Percentiles rank a stretch among this genome's conserved stretches.
These are phyloP conservation scores for Chymomyza caudatula DNA, from an alignment of 2,888 invertebrate species.

Conservation along the genomic window DNA sequence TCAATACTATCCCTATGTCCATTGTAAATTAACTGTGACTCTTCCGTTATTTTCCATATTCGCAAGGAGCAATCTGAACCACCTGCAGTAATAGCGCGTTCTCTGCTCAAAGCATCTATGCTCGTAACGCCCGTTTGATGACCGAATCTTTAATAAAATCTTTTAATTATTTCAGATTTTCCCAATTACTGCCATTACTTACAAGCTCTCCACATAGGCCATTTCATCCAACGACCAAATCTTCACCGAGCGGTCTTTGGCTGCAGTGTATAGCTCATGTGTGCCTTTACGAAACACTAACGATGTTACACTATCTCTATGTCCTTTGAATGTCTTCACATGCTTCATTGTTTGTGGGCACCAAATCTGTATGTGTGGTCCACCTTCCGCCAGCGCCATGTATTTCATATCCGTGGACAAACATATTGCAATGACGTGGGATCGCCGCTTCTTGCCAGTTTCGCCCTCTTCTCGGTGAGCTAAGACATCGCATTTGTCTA, in stretches of 20 bases:
- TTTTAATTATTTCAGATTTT: not conserved
- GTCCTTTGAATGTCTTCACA: constrained; percentile 89
- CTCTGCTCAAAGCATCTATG: constrained; percentile 91
- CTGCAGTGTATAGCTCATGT: constrained; percentile 90
- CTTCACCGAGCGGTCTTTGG: constrained; percentile 89
- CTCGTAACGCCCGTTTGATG: constrained; percentile 92
- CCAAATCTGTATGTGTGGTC: constrained; percentile 89
- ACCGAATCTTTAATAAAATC: constrained; percentile 81
- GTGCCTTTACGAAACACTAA: constrained; percentile 91
- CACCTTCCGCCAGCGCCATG: constrained; percentile 86
- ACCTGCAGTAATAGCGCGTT: constrained; percentile 92
- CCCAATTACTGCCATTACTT: constrained; percentile 38
- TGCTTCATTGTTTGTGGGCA: constrained; percentile 87
- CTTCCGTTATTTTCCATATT: constrained; percentile 98
- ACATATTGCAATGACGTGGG: constrained; percentile 83
- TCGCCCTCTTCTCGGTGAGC: constrained; percentile 77
- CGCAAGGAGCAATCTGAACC: constrained; percentile 91
- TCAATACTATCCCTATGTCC: constrained; percentile 91
- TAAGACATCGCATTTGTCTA: constrained; percentile 79
- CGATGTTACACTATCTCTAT: constrained; percentile 86
- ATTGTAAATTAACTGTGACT: constrained; percentile 96
- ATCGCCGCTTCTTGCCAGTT: constrained; percentile 67
- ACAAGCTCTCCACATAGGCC: constrained; percentile 96
- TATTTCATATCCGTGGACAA: constrained; percentile 89
- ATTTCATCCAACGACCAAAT: constrained; percentile 98